A percentile compares a stretch with the other conserved stretches of the same genome.
These are phyloP conservation scores for Dyspetes luteomarginatus DNA, from an alignment of 2,888 invertebrate genomes.

Conservation along the genomic window DNA sequence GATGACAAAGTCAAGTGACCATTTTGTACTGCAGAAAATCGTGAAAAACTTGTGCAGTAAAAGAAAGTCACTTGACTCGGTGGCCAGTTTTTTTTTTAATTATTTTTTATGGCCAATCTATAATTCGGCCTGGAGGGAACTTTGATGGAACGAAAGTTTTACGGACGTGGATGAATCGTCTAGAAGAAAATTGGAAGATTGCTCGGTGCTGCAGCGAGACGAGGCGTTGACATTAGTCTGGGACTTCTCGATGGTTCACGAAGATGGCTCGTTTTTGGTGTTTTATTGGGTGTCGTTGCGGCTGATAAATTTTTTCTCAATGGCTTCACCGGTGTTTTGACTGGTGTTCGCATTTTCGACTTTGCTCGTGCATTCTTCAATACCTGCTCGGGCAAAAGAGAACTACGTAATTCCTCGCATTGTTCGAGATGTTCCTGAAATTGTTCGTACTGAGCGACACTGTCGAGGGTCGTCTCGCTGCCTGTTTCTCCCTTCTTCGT, in stretches of 20 bases:
- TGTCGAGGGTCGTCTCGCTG: conserved; percentile 51
- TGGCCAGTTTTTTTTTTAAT: background rate
- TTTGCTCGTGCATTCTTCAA: conserved; percentile 76
- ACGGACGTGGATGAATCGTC: background rate
- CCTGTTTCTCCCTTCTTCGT: conserved; percentile 27
- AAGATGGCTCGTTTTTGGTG: conserved; percentile 51
- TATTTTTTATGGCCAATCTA: background rate
- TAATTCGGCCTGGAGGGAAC: background rate
- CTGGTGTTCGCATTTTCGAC: conserved; percentile 70
- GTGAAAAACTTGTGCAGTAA: too few relatives aligned
- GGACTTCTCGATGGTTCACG: conserved; percentile 63
- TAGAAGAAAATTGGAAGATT: conserved; percentile 61
- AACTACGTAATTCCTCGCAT: conserved; percentile 85
- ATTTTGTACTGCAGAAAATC: too few relatives aligned
- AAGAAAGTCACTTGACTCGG: too few relatives aligned
- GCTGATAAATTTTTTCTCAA: conserved; percentile 72
- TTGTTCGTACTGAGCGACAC: conserved; percentile 75
- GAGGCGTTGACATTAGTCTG: conserved; percentile 62
- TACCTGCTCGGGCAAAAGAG: conserved; percentile 82
- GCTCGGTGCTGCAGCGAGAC: conserved; percentile 65
- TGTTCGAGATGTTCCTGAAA: conserved; percentile 85
- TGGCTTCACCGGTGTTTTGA: conserved; percentile 77
- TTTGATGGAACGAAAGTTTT: background rate
- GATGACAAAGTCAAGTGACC: too few relatives aligned
- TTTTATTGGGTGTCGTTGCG: conserved; percentile 64